Conservation (phyloP, 2,113 vertebrate genomes). For the Myrmecobius fasciatus region DNA sequence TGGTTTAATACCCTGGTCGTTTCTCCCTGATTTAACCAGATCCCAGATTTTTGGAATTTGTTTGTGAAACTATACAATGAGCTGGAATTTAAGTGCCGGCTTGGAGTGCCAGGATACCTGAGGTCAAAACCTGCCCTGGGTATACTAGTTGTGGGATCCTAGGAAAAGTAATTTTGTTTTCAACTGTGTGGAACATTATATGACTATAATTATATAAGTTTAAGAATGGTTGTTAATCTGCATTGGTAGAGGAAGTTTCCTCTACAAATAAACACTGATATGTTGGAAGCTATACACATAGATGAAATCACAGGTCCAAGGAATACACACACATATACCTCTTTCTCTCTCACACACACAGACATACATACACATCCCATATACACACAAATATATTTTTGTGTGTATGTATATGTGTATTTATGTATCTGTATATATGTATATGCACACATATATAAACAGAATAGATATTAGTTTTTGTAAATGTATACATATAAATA, state of each 20-base stretch:
- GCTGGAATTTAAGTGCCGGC: neutral
- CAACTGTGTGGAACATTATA: neutral
- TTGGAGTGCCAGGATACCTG: neutral
- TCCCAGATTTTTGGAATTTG: neutral
- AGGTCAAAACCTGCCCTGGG: neutral
- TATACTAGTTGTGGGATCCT: neutral
- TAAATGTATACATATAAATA: neutral
- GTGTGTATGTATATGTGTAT: too few species aligned
- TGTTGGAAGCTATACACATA: neutral
- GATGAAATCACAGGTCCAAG: neutral
- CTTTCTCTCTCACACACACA: too few species aligned
- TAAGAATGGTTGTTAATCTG: neutral
- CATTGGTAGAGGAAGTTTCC: neutral
- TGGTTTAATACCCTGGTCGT: neutral
- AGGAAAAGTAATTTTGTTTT: neutral
- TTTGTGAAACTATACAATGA: neutral
- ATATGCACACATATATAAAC: neutral
- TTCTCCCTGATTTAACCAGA: neutral
- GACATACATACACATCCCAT: too few species aligned
- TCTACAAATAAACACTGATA: neutral
- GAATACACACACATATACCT: neutral
- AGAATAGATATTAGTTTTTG: neutral
- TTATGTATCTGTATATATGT: too few species aligned
- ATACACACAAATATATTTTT: too few species aligned
- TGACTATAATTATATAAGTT: neutral